phyloP scores from a whole-genome alignment of 2,797 vertebrate species.

The Tinamus major region DNA sequence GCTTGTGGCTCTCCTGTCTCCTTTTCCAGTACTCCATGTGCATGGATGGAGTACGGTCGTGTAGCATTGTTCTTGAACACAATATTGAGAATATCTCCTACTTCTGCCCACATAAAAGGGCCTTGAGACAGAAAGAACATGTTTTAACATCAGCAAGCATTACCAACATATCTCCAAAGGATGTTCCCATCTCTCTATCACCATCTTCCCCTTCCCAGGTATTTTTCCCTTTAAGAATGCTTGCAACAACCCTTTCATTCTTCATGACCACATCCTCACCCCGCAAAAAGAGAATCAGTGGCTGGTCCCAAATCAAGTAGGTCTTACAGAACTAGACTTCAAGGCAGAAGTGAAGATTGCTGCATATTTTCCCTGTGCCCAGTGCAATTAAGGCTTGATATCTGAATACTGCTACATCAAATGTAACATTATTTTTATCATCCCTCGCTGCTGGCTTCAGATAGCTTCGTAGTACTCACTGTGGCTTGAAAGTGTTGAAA shows the following conservation, averaged over 20 bases:
- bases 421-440: background rate
- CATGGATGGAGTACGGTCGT: conserved; percentile 78
- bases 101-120: conserved; percentile 80
- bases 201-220: background rate
- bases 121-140: conserved; percentile 60
- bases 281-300: background rate
- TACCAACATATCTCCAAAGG: background rate
- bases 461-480: background rate
- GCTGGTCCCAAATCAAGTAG: background rate
- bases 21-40: conserved; percentile 78
- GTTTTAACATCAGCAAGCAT: background rate
- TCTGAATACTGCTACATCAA: background rate
- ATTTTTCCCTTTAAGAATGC: background rate
- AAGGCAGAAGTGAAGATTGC: background rate
- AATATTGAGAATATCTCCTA: conserved; percentile 79
- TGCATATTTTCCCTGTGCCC: background rate
- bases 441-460: background rate
- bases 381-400: background rate
- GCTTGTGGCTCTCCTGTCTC: background rate
- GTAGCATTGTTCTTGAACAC: conserved; percentile 82
- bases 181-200: background rate
- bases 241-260: background rate
- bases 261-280: background rate
- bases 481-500: background rate
- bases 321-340: background rate